Base-by-base conservation (phyloP, 2,888 invertebrate species). In the Dyspetes luteomarginatus region DNA sequence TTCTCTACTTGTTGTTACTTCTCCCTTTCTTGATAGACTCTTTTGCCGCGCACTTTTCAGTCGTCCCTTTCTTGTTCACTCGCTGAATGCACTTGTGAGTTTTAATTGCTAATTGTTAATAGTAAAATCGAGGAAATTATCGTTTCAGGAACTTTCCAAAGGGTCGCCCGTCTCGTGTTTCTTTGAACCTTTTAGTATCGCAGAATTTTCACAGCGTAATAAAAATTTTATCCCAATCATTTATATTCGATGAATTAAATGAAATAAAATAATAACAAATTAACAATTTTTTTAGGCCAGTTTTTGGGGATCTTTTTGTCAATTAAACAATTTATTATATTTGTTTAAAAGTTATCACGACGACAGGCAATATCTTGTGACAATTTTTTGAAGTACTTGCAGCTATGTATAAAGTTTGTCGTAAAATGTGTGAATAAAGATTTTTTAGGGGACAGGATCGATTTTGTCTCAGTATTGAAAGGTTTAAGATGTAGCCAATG, bases 101-200 rank as follows among this genome's bases (percentile, higher is more conserved):
- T 62, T 62, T 41, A 72, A 72, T 71, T 56, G 67, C 56, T 67
- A 71, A 71, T 64, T 43, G 69, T 9, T 58, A 69, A 69, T 30
- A 22, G 22, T 48, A 50, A 48, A 26, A 65, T 75, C 58, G 60
- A 71, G 45, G n/a, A 64, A 50, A 28, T 64, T 80, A 50, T 65
- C 75, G 79, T 75, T 71, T 26, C 41, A 65, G 75, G 30, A 65
- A 30, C 52, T 17, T 28, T 56, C 36, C 36, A 26, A 62, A n/a
- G 9, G 48, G 30, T 12, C 3, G 28, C n/a, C n/a, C n/a, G 26
- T 52, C 17, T 28, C n/a, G 24, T 26, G 15, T 28, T 24, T 43
- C 45, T 43, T 43, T 5, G 15, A 28, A 15, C 22, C 19, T 1
- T 15, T 26, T 62, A 12, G 19, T 4, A 17, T 5, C 5, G 12